Conservation (phyloP, 1,140 invertebrate species). For the Drosophila nigromelanica region DNA sequence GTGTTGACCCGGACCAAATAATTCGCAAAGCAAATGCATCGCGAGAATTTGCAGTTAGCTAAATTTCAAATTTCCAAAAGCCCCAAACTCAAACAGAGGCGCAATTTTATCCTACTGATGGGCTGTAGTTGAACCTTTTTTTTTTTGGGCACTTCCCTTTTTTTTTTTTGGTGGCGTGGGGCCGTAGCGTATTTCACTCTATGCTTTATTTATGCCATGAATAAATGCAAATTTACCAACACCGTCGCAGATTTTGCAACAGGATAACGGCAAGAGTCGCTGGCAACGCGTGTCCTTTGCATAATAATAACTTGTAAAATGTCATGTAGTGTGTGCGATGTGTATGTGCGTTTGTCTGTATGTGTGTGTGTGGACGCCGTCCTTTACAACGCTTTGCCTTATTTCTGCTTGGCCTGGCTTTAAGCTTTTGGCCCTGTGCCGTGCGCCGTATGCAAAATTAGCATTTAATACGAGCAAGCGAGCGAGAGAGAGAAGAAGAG, state of each 20-base stretch:
- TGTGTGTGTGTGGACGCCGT: conserved; percentile 31
- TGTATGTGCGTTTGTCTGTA: conserved; percentile 1
- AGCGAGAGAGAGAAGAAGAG: not conserved
- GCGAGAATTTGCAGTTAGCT: conserved; percentile 25
- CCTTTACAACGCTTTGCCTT: conserved; percentile 17
- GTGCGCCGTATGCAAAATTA: conserved; percentile 64
- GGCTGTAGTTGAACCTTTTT: not conserved
- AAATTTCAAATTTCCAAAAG: not conserved
- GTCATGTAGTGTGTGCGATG: conserved; percentile 63
- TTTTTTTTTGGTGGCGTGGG: conserved; percentile 36
- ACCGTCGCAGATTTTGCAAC: conserved; percentile 75
- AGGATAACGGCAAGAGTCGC: conserved; percentile 61
- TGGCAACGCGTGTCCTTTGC: conserved; percentile 71
- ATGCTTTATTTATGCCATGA: conserved; percentile 79
- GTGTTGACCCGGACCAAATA: conserved; percentile 39
- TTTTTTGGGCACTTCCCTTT: conserved; percentile 22
- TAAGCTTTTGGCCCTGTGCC: conserved; percentile 32
- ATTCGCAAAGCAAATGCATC: conserved; percentile 58
- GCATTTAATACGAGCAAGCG: conserved; percentile 63
- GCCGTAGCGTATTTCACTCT: conserved; percentile 17
- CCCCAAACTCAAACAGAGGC: no score
- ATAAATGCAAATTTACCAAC: conserved; percentile 78
- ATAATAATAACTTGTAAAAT: conserved; percentile 80
- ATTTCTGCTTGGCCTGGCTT: conserved; percentile 25
- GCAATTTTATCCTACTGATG: not conserved